These are phyloP conservation scores for Cotesia congregata DNA, from an alignment of 2,888 invertebrate species.

Conservation along the genomic window DNA sequence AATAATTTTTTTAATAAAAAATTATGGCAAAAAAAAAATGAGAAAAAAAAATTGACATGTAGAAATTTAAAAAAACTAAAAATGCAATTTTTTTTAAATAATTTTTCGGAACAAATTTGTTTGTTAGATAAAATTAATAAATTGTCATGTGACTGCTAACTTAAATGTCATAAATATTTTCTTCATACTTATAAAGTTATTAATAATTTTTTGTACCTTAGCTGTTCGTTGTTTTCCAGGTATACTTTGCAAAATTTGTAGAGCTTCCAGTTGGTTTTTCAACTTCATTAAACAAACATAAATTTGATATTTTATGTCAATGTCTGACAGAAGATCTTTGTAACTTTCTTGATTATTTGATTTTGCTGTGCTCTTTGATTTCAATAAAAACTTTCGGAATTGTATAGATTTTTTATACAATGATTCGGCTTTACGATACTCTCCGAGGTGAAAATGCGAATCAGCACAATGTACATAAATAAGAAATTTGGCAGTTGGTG, in stretches of 20 bases:
- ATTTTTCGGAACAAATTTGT: no score
- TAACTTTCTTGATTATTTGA: constrained; percentile 69
- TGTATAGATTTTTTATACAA: constrained; percentile 78
- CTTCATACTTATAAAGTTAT: not conserved
- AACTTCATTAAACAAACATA: constrained; percentile 79
- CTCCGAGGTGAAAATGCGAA: constrained; percentile 77
- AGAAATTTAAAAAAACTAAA: no score
- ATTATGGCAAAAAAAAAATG: no score
- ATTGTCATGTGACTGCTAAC: no score
- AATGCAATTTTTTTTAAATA: no score
- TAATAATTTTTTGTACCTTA: constrained; percentile 71
- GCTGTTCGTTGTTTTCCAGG: constrained; percentile 79
- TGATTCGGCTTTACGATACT: constrained; percentile 79
- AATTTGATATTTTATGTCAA: constrained; percentile 81
- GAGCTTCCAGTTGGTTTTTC: constrained; percentile 77
- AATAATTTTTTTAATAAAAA: no score
- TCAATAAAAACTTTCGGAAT: constrained; percentile 76
- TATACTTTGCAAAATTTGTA: constrained; percentile 73
- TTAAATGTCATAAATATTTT: not conserved
- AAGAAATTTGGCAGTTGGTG: constrained; percentile 78
- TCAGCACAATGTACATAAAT: constrained; percentile 80
- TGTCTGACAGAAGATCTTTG: constrained; percentile 74
- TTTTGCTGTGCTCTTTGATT: constrained; percentile 71
- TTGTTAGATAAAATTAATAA: no score
- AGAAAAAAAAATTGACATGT: no score